Conservation (phyloP, 2,113 vertebrate species). For the Sakesphorus luctuosus region DNA sequence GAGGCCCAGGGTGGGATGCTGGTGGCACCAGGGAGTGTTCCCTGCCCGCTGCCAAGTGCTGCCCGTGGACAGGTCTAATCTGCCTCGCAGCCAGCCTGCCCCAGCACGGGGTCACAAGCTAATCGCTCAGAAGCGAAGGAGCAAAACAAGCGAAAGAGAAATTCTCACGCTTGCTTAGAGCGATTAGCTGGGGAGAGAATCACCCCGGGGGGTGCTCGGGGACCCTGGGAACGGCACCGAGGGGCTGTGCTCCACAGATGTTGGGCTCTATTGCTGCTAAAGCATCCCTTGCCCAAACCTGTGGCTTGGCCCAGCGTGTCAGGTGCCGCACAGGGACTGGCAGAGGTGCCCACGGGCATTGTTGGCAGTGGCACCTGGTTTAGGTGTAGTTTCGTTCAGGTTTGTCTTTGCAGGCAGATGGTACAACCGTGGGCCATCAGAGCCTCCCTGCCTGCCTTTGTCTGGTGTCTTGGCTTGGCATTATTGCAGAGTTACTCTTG, state of each 20-base stretch:
- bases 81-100: background rate
- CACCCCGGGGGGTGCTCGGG: background rate
- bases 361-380: background rate
- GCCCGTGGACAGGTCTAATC: background rate
- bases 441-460: background rate
- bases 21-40: fast-evolving
- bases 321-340: fast-evolving
- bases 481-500: background rate
- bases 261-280: background rate
- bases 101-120: fast-evolving
- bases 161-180: background rate
- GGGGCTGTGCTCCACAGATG: background rate
- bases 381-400: background rate
- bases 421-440: background rate
- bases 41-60: background rate
- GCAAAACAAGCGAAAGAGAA: background rate
- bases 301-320: background rate
- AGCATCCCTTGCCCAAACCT: background rate
- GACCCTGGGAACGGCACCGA: background rate
- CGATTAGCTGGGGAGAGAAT: background rate
- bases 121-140: background rate
- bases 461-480: background rate
- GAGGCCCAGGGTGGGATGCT: background rate
- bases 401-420: background rate
- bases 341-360: background rate